Conservation (phyloP, 1,140 invertebrate species). For the Portunus trituberculatus region DNA sequence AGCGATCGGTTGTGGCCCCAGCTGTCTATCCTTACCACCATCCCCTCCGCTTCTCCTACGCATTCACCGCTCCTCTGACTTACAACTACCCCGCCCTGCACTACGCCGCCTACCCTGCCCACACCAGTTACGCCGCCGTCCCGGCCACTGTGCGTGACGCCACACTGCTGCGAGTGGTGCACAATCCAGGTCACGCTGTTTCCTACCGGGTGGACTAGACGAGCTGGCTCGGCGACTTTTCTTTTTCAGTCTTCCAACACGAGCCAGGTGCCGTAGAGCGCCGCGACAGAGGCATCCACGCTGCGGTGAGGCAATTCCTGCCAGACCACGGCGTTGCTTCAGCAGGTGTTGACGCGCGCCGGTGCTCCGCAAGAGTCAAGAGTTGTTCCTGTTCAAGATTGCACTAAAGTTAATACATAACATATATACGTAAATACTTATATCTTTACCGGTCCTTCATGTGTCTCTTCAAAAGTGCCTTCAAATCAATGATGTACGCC, state of each 20-base stretch:
- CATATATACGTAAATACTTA: not conserved
- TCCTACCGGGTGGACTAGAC: constrained; percentile 47
- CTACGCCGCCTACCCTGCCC: constrained; percentile 4
- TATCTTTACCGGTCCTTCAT: not conserved
- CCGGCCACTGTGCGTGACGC: constrained; percentile 34
- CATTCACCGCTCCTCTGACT: constrained; percentile 40
- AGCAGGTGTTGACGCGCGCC: not conserved
- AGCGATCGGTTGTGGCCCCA: constrained; percentile 48
- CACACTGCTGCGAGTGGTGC: constrained; percentile 39
- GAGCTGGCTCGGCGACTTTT: not conserved
- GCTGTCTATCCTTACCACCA: not conserved
- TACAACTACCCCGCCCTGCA: constrained; percentile 24
- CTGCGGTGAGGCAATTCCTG: not conserved
- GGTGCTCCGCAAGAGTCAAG: not conserved
- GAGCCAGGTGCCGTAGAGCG: not conserved
- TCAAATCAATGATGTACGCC: too few species aligned
- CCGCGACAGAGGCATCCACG: not conserved
- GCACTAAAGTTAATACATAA: not conserved
- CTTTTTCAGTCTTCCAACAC: not conserved
- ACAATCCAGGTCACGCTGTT: constrained; percentile 46
- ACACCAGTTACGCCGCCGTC: constrained; percentile 28
- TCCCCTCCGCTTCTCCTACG: constrained; percentile 47
- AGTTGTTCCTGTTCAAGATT: not conserved
- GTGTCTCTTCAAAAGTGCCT: not conserved
- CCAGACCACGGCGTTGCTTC: not conserved